Conservation (phyloP, 1,140 invertebrate species). For the Drosophila nannoptera region DNA sequence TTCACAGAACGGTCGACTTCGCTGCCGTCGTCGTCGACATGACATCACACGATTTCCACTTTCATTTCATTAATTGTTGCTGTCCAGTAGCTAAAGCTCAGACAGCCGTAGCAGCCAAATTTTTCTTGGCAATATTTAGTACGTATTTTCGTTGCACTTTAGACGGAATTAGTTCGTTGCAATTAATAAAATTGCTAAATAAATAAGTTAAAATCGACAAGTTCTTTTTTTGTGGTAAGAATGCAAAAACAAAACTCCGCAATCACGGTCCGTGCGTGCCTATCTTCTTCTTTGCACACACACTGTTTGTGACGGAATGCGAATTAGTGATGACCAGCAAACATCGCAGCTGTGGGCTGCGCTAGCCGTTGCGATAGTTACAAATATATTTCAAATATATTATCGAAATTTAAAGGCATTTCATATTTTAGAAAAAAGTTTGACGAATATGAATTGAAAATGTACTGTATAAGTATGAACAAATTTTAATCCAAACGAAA, state of each 20-base stretch:
- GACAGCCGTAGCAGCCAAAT: constrained; percentile 8
- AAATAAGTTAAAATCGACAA: constrained; percentile 34
- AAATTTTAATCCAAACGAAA: background rate
- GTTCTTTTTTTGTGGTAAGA: constrained; percentile 26
- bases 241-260: constrained; percentile 52
- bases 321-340: constrained; percentile 28
- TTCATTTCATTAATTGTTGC: constrained; percentile 50
- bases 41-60: constrained; percentile 76
- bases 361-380: constrained; percentile 11
- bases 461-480: background rate
- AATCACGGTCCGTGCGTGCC: constrained; percentile 43
- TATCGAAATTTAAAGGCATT: background rate
- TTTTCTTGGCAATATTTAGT: constrained; percentile 18
- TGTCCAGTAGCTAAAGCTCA: constrained; percentile 26
- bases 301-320: constrained; percentile 63
- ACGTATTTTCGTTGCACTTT: constrained; percentile 53
- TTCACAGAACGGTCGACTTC: constrained; percentile 60
- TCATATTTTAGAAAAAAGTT: background rate
- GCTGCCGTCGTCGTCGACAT: constrained; percentile 53
- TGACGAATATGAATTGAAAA: background rate
- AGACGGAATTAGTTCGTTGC: constrained; percentile 47
- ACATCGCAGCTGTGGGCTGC: constrained; percentile 1
- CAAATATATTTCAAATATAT: background rate
- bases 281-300: constrained; percentile 44
- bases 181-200: constrained; percentile 31